Conservation (phyloP, 2,888 invertebrate genomes). For the Coronaproctus castanopsis region DNA sequence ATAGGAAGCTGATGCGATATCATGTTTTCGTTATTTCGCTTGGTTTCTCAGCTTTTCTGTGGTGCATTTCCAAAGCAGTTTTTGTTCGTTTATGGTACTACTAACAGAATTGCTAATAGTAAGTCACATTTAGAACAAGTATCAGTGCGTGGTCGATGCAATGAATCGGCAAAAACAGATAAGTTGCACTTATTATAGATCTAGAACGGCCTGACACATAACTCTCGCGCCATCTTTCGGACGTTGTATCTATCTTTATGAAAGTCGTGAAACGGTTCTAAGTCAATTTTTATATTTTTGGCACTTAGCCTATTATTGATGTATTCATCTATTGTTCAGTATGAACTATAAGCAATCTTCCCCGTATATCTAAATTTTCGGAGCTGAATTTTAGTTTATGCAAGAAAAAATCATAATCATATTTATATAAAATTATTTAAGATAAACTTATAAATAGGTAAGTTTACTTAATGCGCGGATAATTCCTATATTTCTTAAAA, state of each 20-base stretch:
- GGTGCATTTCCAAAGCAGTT: slow-evolving; percentile 9
- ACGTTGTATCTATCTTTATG: not conserved
- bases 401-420: too few species aligned
- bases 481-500: too few species aligned
- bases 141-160: slow-evolving; percentile 7
- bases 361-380: too few species aligned
- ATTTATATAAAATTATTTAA: too few species aligned
- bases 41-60: slow-evolving; percentile 11
- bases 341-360: too few species aligned
- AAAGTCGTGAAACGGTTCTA: not conserved
- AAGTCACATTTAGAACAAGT: slow-evolving; percentile 11
- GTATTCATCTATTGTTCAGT: too few species aligned
- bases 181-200: not conserved
- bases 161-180: not conserved
- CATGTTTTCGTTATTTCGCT: slow-evolving; percentile 11
- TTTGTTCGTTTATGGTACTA: slow-evolving; percentile 9
- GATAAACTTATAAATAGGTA: too few species aligned
- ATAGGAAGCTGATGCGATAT: slow-evolving; percentile 8
- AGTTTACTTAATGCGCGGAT: too few species aligned
- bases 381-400: too few species aligned
- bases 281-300: not conserved
- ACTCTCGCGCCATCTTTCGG: not conserved
- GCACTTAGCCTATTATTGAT: not conserved
- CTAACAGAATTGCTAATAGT: slow-evolving; percentile 8
- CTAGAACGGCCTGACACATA: not conserved